phyloP scores from a whole-genome alignment of 1,140 invertebrate species.

The Drosophila asahinai region DNA sequence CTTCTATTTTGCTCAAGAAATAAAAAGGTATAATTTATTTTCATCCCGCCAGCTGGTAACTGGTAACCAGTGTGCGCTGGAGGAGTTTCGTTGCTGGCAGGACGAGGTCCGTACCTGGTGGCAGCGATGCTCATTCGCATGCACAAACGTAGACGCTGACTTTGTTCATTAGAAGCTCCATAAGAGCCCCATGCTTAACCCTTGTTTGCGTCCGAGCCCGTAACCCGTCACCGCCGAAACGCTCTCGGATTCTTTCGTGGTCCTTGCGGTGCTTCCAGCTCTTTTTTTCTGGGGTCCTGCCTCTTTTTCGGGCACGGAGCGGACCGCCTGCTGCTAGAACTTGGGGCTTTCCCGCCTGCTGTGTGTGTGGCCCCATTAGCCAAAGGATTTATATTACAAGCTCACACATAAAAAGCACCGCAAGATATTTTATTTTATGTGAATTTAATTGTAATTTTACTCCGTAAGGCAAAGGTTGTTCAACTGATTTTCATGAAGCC shows the following conservation, averaged over 20 bases:
- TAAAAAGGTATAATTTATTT: not conserved
- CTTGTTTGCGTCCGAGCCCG: slow-evolving; percentile 32
- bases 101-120: slow-evolving; percentile 25
- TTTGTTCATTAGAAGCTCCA: slow-evolving; percentile 72
- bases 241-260: slow-evolving; percentile 14
- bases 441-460: slow-evolving; percentile 84
- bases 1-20: not conserved
- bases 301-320: slow-evolving; percentile 30
- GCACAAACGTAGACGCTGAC: slow-evolving; percentile 32
- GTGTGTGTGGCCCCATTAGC: slow-evolving; percentile 67
- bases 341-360: slow-evolving; percentile 62
- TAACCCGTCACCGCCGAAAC: not conserved
- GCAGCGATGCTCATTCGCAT: slow-evolving; percentile 43
- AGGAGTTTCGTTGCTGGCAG: not conserved
- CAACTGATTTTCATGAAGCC: not conserved
- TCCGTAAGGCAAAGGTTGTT: slow-evolving; percentile 46
- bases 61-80: not conserved
- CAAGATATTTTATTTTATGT: slow-evolving; percentile 83
- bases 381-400: slow-evolving; percentile 81
- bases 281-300: slow-evolving; percentile 28
- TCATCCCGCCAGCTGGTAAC: not conserved
- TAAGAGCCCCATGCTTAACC: slow-evolving; percentile 59
- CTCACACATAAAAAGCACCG: slow-evolving; percentile 77
- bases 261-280: slow-evolving; percentile 64
- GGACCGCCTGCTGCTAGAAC: slow-evolving; percentile 67